Evolutionary conservation across 2,113 vertebrate genomes (phyloP), one percentile per base, ranked within the genome.

Genomic region (Condylura cristata): DNA sequence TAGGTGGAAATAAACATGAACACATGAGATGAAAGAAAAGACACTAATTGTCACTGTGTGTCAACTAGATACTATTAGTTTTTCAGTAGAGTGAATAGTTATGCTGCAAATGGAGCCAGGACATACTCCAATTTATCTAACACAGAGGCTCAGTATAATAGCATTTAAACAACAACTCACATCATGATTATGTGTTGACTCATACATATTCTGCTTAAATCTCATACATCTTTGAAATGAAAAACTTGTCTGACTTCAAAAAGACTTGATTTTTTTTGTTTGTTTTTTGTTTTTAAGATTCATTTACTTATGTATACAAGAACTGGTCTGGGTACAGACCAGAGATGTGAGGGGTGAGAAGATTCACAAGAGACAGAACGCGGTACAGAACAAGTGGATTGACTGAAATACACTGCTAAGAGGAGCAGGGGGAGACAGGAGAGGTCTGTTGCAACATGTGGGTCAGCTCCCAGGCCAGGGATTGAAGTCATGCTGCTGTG

Each of bases 201-300:
- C 30, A 72, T 76, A 63, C 76, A 0, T 79, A 51, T 86, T 83
- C 46, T 93, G 6, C 28, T 28, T 93, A 28, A 71, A 18, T 75
- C 17, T 89, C 1, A 84, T 84, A 48, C 63, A 66, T 81, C 0
- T 70, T 41, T 68, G n/a, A 93, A 87, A 81, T 78, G 63, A 8
- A 94, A 95, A 70, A 81, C 22, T 26, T 51, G 2, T 16, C 37
- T 80, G 2, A 70, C 72, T 91, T 86, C 3, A 39, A 84, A 88
- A 92, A 66, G 34, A 79, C 4, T 90, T 81, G 60, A 61, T 63
- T 86, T 89, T 95, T 86, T n/a, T n/a, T n/a, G n/a, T n/a, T n/a
- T n/a, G n/a, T n/a, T n/a, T n/a, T n/a, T n/a, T n/a, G n/a, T n/a
- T n/a, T n/a, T n/a, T n/a, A n/a, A n/a, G n/a, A n/a, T n/a, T n/a